phyloP scores from a whole-genome alignment of 2,888 invertebrate species.

The Sesia apiformis region DNA sequence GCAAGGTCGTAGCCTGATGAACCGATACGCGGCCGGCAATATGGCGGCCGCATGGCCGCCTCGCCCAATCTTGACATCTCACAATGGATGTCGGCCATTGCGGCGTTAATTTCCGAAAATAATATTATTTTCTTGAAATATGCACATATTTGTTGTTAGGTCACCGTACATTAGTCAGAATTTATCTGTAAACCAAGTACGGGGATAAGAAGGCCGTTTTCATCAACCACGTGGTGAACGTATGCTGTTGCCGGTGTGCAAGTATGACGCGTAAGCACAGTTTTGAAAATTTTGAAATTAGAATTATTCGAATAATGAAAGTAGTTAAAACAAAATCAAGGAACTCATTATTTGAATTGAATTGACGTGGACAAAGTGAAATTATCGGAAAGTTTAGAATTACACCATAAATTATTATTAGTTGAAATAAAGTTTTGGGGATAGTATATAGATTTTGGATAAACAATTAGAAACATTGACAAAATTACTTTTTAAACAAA shows the following conservation, averaged over 20 bases:
- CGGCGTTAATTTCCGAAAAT: neutral
- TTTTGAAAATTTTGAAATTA: constrained; percentile 21
- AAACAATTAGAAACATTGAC: constrained; percentile 2
- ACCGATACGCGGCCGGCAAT: constrained; percentile 63
- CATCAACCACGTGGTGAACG: constrained; percentile 62
- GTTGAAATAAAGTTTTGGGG: neutral
- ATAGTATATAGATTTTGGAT: neutral
- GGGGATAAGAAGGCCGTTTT: too few species aligned
- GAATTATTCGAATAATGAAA: neutral
- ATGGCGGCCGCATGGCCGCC: constrained; percentile 74
- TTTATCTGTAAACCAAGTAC: too few species aligned
- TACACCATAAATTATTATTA: constrained; percentile 10
- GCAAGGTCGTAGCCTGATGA: constrained; percentile 67
- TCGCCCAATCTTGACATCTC: constrained; percentile 73
- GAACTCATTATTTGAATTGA: neutral
- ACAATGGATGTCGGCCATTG: constrained; percentile 68
- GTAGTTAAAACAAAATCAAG: neutral
- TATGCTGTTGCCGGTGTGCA: constrained; percentile 56
- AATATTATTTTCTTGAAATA: neutral
- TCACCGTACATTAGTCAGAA: too few species aligned
- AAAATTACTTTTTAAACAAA: constrained; percentile 2
- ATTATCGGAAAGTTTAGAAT: constrained; percentile 6
- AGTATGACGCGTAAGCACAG: constrained; percentile 69
- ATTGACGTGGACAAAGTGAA: neutral
- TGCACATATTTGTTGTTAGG: too few species aligned